These are phyloP conservation scores for Psammodynastes pulverulentus DNA, from an alignment of 2,113 vertebrate genomes.

Conservation along the genomic window DNA sequence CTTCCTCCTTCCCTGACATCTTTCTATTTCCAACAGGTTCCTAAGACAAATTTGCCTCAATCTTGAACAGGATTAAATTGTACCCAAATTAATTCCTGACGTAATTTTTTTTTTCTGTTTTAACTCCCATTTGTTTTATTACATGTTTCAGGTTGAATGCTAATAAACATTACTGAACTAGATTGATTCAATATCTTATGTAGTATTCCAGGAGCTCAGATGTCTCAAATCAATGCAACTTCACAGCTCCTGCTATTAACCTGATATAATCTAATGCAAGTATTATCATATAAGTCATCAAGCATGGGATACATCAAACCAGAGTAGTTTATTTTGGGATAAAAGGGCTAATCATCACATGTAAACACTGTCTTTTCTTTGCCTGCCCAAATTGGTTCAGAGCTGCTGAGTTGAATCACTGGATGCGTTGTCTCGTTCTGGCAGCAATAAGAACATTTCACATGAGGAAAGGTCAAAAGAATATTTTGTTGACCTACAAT, in stretches of 20 bases:
- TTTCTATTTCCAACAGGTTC: not conserved
- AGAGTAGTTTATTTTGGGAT: not conserved
- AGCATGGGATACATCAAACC: not conserved
- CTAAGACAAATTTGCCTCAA: slow-evolving; percentile 20
- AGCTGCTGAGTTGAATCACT: not conserved
- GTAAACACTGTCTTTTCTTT: not conserved
- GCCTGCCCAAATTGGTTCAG: not conserved
- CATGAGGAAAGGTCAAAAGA: not conserved
- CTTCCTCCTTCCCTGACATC: not conserved
- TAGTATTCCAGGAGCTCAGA: not conserved
- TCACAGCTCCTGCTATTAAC: slow-evolving; percentile 1
- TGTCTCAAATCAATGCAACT: not conserved
- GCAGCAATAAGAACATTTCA: not conserved
- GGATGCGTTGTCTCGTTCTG: fast-evolving
- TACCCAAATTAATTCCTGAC: not conserved
- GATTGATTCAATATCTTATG: not conserved
- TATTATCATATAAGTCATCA: not conserved
- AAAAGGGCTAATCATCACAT: slow-evolving; percentile 2
- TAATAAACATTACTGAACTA: not conserved
- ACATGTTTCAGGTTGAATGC: not conserved
- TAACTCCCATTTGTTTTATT: not conserved
- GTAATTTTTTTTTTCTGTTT: not conserved
- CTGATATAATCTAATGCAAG: not conserved
- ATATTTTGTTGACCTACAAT: not conserved
- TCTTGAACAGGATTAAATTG: not conserved